A percentile compares a stretch with the other conserved stretches of the same genome.
phyloP scores from a whole-genome alignment of 2,113 vertebrate genomes.

The Naja naja region DNA sequence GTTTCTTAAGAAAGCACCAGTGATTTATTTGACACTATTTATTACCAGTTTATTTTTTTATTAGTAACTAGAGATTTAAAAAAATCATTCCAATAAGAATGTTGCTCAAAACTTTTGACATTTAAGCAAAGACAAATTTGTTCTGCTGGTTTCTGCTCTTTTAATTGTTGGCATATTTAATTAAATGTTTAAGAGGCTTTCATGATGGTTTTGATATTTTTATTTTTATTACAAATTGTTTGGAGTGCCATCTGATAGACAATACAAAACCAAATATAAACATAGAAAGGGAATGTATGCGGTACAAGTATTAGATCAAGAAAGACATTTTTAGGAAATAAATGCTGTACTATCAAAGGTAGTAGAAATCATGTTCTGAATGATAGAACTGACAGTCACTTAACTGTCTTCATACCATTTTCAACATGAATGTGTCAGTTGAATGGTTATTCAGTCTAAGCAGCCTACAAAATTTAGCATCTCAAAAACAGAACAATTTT shows the following conservation, averaged over 20 bases:
- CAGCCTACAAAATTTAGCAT: background rate
- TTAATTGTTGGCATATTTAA: background rate
- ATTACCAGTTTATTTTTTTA: background rate
- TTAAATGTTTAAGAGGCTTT: background rate
- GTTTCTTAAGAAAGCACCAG: background rate
- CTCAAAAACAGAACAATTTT: slow-evolving; percentile 7
- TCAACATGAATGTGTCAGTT: background rate
- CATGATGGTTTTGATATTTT: background rate
- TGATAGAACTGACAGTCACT: background rate
- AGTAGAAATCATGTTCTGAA: background rate
- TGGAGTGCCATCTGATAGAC: background rate
- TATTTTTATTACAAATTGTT: background rate
- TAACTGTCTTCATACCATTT: background rate
- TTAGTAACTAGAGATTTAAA: background rate
- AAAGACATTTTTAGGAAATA: background rate
- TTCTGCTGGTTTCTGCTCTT: background rate
- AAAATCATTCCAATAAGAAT: background rate
- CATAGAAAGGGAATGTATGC: background rate
- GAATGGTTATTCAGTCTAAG: background rate
- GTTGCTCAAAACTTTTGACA: too few relatives aligned
- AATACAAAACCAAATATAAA: background rate
- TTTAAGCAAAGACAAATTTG: background rate
- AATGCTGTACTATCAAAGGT: background rate
- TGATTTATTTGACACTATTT: background rate
- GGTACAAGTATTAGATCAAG: background rate